Evolutionary conservation across 2,888 invertebrate genomes (phyloP).

Genomic region (Tenodera sinensis): DNA sequence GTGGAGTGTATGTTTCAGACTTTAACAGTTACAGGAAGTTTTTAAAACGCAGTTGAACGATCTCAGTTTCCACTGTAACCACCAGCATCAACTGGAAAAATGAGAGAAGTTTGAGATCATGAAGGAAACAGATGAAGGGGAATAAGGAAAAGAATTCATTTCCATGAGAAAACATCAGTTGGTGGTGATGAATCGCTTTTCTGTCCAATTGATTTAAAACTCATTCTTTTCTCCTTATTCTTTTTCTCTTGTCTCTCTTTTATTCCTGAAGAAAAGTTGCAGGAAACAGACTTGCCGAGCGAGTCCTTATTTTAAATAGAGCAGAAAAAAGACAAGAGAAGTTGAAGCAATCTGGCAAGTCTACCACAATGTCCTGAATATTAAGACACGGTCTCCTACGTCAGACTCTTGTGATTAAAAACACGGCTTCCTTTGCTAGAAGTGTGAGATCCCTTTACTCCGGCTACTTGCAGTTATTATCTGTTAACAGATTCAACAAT

Average conservation of each 20-base stretch:
- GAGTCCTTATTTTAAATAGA: constrained; percentile 5
- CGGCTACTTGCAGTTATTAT: neutral
- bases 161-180: constrained; percentile 23
- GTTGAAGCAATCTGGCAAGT: neutral
- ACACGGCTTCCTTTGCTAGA: neutral
- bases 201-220: constrained; percentile 20
- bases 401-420: neutral
- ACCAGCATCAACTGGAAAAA: neutral
- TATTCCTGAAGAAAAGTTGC: neutral
- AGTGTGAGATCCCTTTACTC: neutral
- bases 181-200: constrained; percentile 20
- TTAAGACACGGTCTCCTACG: neutral
- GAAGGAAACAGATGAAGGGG: neutral
- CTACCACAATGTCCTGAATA: neutral
- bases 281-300: neutral
- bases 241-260: neutral
- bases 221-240: neutral
- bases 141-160: constrained; percentile 14
- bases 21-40: neutral
- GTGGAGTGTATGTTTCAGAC: too few species aligned
- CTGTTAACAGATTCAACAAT: neutral
- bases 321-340: neutral
- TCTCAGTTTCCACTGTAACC: neutral
- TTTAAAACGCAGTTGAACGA: neutral
- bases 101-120: neutral